Evolutionary conservation across 2,113 vertebrate species (phyloP).

Genomic region (Synodontis membranacea): DNA sequence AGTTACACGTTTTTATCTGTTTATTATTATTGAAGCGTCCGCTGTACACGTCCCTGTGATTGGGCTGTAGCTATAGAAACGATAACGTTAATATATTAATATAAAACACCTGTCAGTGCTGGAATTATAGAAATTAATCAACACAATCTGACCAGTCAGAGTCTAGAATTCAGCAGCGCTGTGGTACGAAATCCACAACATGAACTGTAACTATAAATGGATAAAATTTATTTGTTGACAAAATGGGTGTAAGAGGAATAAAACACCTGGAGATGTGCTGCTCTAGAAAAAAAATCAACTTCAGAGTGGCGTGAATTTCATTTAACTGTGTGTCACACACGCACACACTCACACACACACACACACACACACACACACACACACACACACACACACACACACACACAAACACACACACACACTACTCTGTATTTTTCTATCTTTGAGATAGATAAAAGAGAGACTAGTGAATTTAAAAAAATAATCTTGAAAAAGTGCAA

Average conservation of each 20-base stretch:
- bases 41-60: too few relatives aligned
- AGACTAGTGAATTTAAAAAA: too few relatives aligned
- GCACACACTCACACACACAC: slow-evolving; percentile 3
- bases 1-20: too few relatives aligned
- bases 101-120: neutral
- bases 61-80: neutral
- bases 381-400: slow-evolving; percentile 5
- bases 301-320: too few relatives aligned
- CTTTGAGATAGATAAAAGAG: neutral
- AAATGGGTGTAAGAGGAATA: too few relatives aligned
- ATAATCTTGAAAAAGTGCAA: too few relatives aligned
- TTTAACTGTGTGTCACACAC: too few relatives aligned
- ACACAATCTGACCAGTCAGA: neutral
- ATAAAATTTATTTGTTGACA: too few relatives aligned
- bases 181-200: too few relatives aligned
- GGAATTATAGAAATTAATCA: neutral
- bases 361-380: slow-evolving; percentile 2
- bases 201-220: neutral
- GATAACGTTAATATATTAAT: neutral
- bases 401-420: neutral
- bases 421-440: neutral
- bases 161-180: neutral
- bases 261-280: too few relatives aligned
- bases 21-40: too few relatives aligned
- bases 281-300: too few relatives aligned